Percentiles rank a stretch among this genome's conserved stretches.
Conservation (phyloP, 2,797 vertebrate genomes). For the Pterois miles region DNA sequence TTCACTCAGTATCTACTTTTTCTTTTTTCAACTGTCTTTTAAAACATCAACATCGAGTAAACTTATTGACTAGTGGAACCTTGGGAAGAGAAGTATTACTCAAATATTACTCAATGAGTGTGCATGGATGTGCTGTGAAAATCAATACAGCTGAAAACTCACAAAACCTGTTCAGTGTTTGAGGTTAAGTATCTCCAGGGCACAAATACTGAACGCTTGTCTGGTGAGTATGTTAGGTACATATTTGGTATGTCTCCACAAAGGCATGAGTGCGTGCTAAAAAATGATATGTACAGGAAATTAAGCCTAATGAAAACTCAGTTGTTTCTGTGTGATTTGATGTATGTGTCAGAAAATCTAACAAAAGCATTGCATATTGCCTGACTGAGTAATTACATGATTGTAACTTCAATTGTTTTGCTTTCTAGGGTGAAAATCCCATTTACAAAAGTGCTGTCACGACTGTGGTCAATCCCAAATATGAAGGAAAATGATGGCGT, state of each 20-base stretch:
- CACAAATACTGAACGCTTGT: neutral
- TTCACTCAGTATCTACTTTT: constrained; percentile 9
- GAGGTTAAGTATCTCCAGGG: neutral
- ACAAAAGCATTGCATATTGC: neutral
- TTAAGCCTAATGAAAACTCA: neutral
- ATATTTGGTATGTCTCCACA: neutral
- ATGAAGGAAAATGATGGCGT: constrained; percentile 94
- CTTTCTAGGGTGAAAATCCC: constrained; percentile 96
- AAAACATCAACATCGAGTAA: neutral
- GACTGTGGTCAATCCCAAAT: constrained; percentile 98
- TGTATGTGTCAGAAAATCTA: neutral
- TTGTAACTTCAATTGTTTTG: constrained; percentile 5
- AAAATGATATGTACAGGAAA: neutral
- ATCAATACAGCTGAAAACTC: neutral
- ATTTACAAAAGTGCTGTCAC: constrained; percentile 99
- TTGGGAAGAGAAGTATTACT: neutral
- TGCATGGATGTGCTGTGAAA: constrained; percentile 70
- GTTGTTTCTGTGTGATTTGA: constrained; percentile 12
- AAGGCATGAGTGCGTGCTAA: constrained; percentile 55
- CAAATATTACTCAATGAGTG: neutral
- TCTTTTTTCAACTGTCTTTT: neutral
- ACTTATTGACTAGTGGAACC: neutral
- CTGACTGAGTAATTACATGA: neutral
- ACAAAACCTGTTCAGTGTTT: neutral
- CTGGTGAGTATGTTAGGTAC: constrained; percentile 30